These are phyloP conservation scores for Cassiopea andromeda DNA, from an alignment of 30 jellyfish, hydroid and myxozoan genomes.

Conservation along the genomic window DNA sequence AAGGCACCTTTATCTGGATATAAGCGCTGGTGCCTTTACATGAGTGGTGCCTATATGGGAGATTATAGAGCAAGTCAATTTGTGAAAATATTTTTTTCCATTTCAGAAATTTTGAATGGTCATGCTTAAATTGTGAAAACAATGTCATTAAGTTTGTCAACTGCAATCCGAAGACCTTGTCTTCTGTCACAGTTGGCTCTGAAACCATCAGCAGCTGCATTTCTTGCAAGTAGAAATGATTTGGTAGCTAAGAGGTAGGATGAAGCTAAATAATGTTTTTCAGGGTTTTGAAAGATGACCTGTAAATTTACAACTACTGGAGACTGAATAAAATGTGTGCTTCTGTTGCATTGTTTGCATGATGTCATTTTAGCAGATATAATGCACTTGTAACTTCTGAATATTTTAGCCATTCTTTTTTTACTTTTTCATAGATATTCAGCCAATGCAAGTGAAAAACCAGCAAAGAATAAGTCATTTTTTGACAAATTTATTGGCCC, in stretches of 20 bases:
- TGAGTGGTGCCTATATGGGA: too few species aligned
- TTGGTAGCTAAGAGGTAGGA: slow-evolving; percentile 24
- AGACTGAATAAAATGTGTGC: too few species aligned
- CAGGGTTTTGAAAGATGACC: too few species aligned
- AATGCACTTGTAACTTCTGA: too few species aligned
- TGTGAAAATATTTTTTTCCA: too few species aligned
- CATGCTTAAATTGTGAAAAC: background rate
- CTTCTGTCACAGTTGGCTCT: slow-evolving; percentile 34
- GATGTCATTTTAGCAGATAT: too few species aligned
- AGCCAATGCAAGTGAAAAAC: slow-evolving; percentile 40
- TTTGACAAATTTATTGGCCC: slow-evolving; percentile 59
- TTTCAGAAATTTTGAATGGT: background rate
- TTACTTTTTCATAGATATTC: slow-evolving; percentile 3
- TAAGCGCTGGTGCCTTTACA: too few species aligned
- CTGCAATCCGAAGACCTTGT: slow-evolving; percentile 36
- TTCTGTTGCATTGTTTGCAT: too few species aligned
- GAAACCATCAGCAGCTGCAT: slow-evolving; percentile 43
- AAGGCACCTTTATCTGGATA: too few species aligned
- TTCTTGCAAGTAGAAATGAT: slow-evolving; percentile 20
- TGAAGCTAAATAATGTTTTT: too few species aligned
- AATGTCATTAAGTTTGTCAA: slow-evolving; percentile 26
- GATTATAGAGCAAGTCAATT: too few species aligned
- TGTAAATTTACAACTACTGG: too few species aligned
- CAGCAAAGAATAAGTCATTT: slow-evolving; percentile 47
- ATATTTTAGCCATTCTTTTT: background rate